Evolutionary conservation across 2,888 invertebrate species (phyloP), one percentile per base, ranked within the genome.

Genomic region (Papilio gigon): DNA sequence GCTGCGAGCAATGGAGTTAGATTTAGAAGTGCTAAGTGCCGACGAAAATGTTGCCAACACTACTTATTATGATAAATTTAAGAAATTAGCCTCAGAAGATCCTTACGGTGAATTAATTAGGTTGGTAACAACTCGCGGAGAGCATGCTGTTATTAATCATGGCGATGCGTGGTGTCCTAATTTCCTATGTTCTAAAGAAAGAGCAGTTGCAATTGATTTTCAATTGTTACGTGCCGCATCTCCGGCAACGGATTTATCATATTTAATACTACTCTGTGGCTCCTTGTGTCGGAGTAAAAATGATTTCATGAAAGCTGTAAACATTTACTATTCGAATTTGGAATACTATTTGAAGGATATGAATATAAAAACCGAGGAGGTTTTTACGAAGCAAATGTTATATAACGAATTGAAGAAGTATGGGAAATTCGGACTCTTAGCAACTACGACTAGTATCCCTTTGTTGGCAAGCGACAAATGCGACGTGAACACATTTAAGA

Each of bases 141-240:
- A 80, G 17, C 71, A 81, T 53, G 73, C 80, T 3, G 83, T 83
- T 0, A 70, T 87, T 0, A 81, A 80, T 62, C 86, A 87, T 40
- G 87, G 86, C 2, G 87, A 88, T 66, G 80, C 83, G 3, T 86
- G 86, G 87, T 76, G 77, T 58, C 74, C 80, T 0, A 87, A 87
- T 62, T 87, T 87, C 63, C 71, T 86, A n/a, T 75, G 71, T 67
- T 80, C 79, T 0, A 74, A 77, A 50, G 72, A 80, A 2, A 78
- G 75, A 67, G 78, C 77, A 6, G 78, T 84, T 0, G 77, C 77
- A 0, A 79, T 87, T 30, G 88, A 87, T 68, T 88, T 85, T 67
- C 85, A 87, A 74, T 5, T 83, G n/a, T 40, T 80, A 22, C 77
- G 86, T 64, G 82, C 80, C 69, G 70, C 80, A 0, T 86, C 86